Percentiles rank a stretch among this genome's conserved stretches.
Conservation (phyloP, 2,888 invertebrate species). For the Drosophila nr. perissopoda region DNA sequence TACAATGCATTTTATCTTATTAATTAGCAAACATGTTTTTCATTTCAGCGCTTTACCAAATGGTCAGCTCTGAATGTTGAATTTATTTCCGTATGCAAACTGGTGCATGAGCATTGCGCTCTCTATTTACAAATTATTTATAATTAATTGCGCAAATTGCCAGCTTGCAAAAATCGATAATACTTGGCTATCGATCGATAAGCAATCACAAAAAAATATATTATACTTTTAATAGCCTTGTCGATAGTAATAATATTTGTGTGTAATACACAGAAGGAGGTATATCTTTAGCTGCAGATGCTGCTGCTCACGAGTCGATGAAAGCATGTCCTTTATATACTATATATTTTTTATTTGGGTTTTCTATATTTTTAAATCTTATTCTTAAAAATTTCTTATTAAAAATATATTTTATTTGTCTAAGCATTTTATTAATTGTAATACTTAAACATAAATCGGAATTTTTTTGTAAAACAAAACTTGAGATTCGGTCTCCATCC, state of each 20-base stretch:
- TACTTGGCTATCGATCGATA: not conserved
- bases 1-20: not conserved
- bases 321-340: not conserved
- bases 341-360: not conserved
- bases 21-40: slow-evolving; percentile 6
- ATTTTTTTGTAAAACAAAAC: not conserved
- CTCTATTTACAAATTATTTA: not conserved
- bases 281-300: not conserved
- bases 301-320: not conserved
- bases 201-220: not conserved
- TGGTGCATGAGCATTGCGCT: not conserved
- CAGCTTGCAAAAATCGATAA: not conserved
- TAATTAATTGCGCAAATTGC: not conserved
- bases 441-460: not conserved
- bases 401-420: not conserved
- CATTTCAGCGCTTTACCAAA: not conserved
- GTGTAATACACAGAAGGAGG: not conserved
- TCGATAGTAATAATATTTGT: not conserved
- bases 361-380: not conserved
- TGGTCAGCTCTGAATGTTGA: not conserved
- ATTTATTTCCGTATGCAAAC: slow-evolving; percentile 1
- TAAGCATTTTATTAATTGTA: too few relatives aligned
- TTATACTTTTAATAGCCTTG: not conserved
- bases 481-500: not conserved
- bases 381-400: too few relatives aligned